Evolutionary conservation across 2,113 vertebrate genomes (phyloP).

Genomic region (Psettodes erumei): DNA sequence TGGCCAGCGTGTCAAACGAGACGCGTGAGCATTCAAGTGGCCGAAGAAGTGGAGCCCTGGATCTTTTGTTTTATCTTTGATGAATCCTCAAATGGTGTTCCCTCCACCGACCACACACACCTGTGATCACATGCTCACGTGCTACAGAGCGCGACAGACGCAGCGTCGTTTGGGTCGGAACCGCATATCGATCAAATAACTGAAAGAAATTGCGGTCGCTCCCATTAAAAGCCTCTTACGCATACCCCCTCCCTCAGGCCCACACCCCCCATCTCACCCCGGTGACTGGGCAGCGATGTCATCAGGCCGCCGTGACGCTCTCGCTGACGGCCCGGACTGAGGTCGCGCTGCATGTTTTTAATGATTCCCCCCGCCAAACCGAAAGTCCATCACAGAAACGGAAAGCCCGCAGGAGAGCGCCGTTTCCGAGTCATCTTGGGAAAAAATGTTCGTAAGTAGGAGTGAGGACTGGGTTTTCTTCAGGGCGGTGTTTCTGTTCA

Average conservation of each 20-base stretch:
- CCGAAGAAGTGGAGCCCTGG: too few relatives aligned
- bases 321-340: slow-evolving; percentile 19
- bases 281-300: slow-evolving; percentile 46
- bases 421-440: slow-evolving; percentile 7
- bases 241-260: slow-evolving; percentile 16
- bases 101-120: too few relatives aligned
- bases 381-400: background rate
- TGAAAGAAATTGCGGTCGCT: background rate
- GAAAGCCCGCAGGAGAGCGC: background rate
- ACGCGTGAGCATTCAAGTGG: too few relatives aligned
- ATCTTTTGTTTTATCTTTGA: too few relatives aligned
- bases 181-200: slow-evolving; percentile 13
- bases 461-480: slow-evolving; percentile 25
- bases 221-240: slow-evolving; percentile 27
- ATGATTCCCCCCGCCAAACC: too few relatives aligned
- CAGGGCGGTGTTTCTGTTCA: slow-evolving; percentile 20
- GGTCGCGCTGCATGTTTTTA: slow-evolving; percentile 51
- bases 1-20: background rate
- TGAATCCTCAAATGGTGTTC: background rate
- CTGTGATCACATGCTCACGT: too few relatives aligned
- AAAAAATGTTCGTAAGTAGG: slow-evolving; percentile 9
- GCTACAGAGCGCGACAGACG: too few relatives aligned
- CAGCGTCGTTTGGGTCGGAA: background rate
- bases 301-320: slow-evolving; percentile 17
- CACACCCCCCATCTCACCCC: background rate